These are phyloP conservation scores for Eira barbara DNA, from an alignment of 2,113 vertebrate genomes.

Conservation along the genomic window DNA sequence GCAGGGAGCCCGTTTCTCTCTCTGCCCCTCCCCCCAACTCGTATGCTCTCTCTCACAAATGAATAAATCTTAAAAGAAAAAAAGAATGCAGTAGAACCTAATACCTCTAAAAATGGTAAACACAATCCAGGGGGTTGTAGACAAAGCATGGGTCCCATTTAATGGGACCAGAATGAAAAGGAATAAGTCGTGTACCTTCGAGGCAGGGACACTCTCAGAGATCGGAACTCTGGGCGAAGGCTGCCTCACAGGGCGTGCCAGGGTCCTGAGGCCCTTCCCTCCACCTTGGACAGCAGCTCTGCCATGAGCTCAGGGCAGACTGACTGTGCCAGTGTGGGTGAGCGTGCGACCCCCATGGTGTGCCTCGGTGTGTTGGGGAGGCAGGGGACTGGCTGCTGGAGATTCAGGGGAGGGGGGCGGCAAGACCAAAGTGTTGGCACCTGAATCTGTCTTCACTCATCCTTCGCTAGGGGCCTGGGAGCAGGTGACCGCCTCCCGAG, in stretches of 20 bases:
- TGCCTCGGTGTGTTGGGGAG: neutral
- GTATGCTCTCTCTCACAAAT: no score
- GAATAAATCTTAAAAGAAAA: no score
- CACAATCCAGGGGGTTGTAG: neutral
- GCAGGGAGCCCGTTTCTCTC: no score
- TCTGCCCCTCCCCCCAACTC: no score
- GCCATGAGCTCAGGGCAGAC: neutral
- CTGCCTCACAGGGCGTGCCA: neutral
- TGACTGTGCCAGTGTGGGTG: rapidly evolving
- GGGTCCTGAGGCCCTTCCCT: neutral
- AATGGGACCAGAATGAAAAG: neutral
- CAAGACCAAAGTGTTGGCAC: neutral
- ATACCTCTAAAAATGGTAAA: neutral
- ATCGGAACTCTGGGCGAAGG: neutral
- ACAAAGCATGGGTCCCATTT: neutral
- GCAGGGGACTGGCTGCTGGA: no score
- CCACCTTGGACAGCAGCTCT: neutral
- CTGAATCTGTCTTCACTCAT: neutral
- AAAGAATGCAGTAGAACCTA: neutral
- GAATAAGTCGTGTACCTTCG: neutral
- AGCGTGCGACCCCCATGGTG: rapidly evolving
- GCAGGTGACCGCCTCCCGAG: neutral
- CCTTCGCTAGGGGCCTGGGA: neutral
- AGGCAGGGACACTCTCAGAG: neutral
- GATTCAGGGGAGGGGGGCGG: neutral